Conservation (phyloP, 1,140 invertebrate genomes). For the Neocloeon triangulifer region DNA sequence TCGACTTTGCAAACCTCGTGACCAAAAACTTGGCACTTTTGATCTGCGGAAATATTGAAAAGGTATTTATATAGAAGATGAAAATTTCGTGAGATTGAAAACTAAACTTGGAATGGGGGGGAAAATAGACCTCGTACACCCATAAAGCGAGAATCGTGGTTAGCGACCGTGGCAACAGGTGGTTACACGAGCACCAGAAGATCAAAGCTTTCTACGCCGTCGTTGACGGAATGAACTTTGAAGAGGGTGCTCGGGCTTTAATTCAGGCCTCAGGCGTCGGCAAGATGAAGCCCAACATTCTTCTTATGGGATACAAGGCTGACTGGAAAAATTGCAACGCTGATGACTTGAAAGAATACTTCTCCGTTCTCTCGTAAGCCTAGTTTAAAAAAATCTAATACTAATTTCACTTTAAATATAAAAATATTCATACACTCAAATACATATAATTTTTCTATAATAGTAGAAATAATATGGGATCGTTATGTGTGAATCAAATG, state of each 20-base stretch:
- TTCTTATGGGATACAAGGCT: slow-evolving; percentile 84
- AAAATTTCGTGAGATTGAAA: not conserved
- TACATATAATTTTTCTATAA: too few species aligned
- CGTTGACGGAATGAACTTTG: slow-evolving; percentile 52
- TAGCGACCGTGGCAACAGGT: slow-evolving; percentile 41
- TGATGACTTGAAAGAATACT: slow-evolving; percentile 63
- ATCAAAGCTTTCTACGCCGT: slow-evolving; percentile 76
- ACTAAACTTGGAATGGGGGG: not conserved
- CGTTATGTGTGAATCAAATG: too few species aligned
- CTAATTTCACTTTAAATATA: too few species aligned
- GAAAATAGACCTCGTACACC: too few species aligned
- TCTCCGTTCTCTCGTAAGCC: slow-evolving; percentile 87
- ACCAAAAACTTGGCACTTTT: slow-evolving; percentile 83
- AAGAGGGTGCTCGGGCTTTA: slow-evolving; percentile 53
- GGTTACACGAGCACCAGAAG: slow-evolving; percentile 39
- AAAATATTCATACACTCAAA: too few species aligned
- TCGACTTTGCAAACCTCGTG: slow-evolving; percentile 77
- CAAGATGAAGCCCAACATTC: slow-evolving; percentile 77
- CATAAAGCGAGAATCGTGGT: slow-evolving; percentile 34
- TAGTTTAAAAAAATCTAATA: too few species aligned
- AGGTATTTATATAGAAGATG: slow-evolving; percentile 33
- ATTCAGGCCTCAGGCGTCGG: slow-evolving; percentile 70
- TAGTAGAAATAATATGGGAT: too few species aligned
- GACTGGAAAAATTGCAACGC: slow-evolving; percentile 57
- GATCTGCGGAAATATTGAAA: slow-evolving; percentile 67